Base-by-base conservation (phyloP, 2,113 vertebrate genomes). In the Enhydra lutris region DNA sequence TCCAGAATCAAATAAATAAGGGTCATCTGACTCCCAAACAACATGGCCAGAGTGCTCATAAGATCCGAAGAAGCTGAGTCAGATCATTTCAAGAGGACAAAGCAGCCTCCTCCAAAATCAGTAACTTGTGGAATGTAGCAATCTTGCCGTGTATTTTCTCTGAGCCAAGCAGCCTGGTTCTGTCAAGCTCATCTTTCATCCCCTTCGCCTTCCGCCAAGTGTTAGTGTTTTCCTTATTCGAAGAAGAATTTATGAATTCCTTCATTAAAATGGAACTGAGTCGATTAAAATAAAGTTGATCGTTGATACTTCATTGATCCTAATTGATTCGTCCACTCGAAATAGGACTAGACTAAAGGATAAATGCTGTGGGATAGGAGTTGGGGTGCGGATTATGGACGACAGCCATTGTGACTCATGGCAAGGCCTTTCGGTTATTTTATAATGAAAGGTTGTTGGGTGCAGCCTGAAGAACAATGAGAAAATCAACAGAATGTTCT, bases 1-100 rank as follows among this genome's bases (percentile, higher is more conserved):
- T 88, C 20, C 52, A 52, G 13, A 39, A 74, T 94, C 57, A 96
- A 93, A 96, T 88, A 96, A 96, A 94, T 89, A 88, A 94, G 52
- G 71, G 7, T 74, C 69, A 47, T 69, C 13, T 52, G 73, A 86
- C 78, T 88, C 42, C 83, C 91, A 76, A 59, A 26, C 47, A 93
- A 86, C 31, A 50, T 6, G 29, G 86, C 59, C 96, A 78, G 42
- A 89, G 34, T 21, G 26, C 55, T 95, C 76, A 50, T 82, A 71
- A 91, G 95, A 73, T 85, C 86, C 1, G 0, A 79, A 91, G 52
- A 23, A 29, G 84, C 42, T 47, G 65, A 96, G 76, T 98, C 71
- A 80, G 71, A 47, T 45, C 24, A 1, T 55, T 52, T 59, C 59
- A 8, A 45, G 59, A 88, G 39, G 29, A 88, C 20, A 39, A 55